Base-by-base conservation (phyloP, 2,888 invertebrate species). In the Ichneumoninae sp. region DNA sequence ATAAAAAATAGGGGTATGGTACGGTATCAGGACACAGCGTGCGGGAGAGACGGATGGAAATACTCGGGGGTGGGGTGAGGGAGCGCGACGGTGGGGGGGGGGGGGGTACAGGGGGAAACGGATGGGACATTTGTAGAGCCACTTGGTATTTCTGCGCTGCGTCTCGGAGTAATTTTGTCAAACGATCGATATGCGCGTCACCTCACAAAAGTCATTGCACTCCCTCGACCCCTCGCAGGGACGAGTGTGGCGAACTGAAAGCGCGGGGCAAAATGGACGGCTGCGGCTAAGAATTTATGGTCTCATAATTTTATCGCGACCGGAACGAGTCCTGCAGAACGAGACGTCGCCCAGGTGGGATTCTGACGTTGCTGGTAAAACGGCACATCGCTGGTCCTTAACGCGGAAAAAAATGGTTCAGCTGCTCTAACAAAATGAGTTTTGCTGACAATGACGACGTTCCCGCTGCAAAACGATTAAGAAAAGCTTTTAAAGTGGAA, bases 121-220 rank as follows among this genome's bases (percentile, higher is more conserved):
- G 60, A 60, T 65, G 5, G 62, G 26, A 68, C 40, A 66, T 65
- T 40, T 33, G 50, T 76, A 22, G 36, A 76, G 68, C 54, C 54
- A 68, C 22, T 68, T 76, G 54, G 62, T 74, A 74, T 74, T 74
- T 74, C 57, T 74, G 26, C 33, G 10, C 30, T 62, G 47, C 47
- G 62, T 47, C 66, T 66, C 36, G 54, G 33, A 60, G 69, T 77
- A 77, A 69, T 60, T 77, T 77, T 69, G 26, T 36, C 69, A 69
- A 60, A 76, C 52, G 74, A 50, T 50, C 33, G 66, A 75, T 65
- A 65, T 65, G 44, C 44, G 62, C 65, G 44, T n/a, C 50, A 75
- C 74, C 60, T 60, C 60, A 44, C 60, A 60, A 62, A 74, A 72
- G 62, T 62, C 62, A 62, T 74, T 65, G 50, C n/a, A 13, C 33